A percentile compares a stretch with the other conserved stretches of the same genome.
phyloP scores from a whole-genome alignment of 2,888 invertebrate species.

The Osmoderma eremita region DNA sequence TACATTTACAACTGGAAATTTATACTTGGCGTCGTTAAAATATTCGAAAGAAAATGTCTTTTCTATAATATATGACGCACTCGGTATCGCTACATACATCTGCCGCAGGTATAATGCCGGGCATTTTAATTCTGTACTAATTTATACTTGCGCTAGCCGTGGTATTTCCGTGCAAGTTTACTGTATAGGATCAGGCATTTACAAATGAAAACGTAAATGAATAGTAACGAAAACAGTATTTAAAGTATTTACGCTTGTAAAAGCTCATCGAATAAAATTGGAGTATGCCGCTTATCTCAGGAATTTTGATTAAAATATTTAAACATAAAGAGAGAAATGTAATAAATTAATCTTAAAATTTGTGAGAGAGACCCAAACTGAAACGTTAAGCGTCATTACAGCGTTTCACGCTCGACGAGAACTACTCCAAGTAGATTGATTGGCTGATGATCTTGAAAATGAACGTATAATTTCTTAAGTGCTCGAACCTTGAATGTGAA shows the following conservation, averaged over 20 bases:
- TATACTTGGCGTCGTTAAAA: slow-evolving; percentile 18
- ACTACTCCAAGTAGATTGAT: slow-evolving; percentile 8
- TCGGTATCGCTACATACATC: slow-evolving; percentile 13
- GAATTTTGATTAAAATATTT: slow-evolving; percentile 26
- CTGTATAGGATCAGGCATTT: background rate
- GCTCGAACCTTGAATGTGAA: slow-evolving; percentile 26
- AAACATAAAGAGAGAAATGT: background rate
- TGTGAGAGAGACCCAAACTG: background rate
- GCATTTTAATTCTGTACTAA: slow-evolving; percentile 32
- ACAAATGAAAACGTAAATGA: slow-evolving; percentile 7
- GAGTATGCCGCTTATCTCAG: slow-evolving; percentile 25
- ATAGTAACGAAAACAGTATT: slow-evolving; percentile 1
- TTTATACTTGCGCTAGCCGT: slow-evolving; percentile 17
- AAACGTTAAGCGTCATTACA: background rate
- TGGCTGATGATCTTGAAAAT: slow-evolving; percentile 27
- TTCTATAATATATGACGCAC: slow-evolving; percentile 13
- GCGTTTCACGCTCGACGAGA: slow-evolving; percentile 3
- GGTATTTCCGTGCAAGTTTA: background rate
- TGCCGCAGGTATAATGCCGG: slow-evolving; percentile 3
- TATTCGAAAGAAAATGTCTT: slow-evolving; percentile 20
- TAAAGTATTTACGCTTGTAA: slow-evolving; percentile 9
- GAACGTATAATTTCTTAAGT: slow-evolving; percentile 20
- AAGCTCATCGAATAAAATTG: slow-evolving; percentile 16
- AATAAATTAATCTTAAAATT: slow-evolving; percentile 26
- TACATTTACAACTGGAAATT: slow-evolving; percentile 30